Percentiles rank a stretch among this genome's conserved stretches.
Conservation (phyloP, 2,888 invertebrate species). For the Andrena dorsata region DNA sequence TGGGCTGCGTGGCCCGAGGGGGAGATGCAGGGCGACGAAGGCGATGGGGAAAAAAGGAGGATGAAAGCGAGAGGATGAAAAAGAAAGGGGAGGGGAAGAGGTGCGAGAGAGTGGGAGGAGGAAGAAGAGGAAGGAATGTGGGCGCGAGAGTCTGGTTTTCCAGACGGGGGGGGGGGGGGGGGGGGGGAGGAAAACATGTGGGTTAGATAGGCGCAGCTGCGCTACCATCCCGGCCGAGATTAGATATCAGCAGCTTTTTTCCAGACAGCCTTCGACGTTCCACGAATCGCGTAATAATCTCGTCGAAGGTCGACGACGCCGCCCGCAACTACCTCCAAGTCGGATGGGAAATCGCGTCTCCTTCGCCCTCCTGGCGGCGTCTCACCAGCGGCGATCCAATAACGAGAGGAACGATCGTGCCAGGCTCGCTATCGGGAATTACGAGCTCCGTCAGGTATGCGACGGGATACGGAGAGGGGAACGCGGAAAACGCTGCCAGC, state of each 20-base stretch:
- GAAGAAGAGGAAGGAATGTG: conserved; percentile 48
- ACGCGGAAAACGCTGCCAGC: conserved; percentile 24
- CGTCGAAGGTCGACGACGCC: conserved; percentile 69
- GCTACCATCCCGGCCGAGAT: conserved; percentile 63
- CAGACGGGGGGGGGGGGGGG: conserved; percentile 41
- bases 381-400: conserved; percentile 20
- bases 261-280: conserved; percentile 71
- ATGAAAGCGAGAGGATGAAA: not conserved
- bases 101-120: not conserved
- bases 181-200: conserved; percentile 53
- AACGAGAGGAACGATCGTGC: conserved; percentile 24
- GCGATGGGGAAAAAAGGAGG: not conserved
- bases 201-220: conserved; percentile 68
- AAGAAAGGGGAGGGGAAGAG: not conserved
- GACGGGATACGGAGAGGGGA: conserved; percentile 4
- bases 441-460: conserved; percentile 15
- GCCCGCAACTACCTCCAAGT: conserved; percentile 48
- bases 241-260: conserved; percentile 72
- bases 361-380: conserved; percentile 1
- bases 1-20: not conserved
- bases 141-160: conserved; percentile 55
- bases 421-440: conserved; percentile 23
- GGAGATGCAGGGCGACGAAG: not conserved
- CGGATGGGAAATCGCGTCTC: conserved; percentile 57
- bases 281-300: conserved; percentile 73